Evolutionary conservation across 2,797 vertebrate species (phyloP).

Genomic region (Macrochelys suwanniensis): DNA sequence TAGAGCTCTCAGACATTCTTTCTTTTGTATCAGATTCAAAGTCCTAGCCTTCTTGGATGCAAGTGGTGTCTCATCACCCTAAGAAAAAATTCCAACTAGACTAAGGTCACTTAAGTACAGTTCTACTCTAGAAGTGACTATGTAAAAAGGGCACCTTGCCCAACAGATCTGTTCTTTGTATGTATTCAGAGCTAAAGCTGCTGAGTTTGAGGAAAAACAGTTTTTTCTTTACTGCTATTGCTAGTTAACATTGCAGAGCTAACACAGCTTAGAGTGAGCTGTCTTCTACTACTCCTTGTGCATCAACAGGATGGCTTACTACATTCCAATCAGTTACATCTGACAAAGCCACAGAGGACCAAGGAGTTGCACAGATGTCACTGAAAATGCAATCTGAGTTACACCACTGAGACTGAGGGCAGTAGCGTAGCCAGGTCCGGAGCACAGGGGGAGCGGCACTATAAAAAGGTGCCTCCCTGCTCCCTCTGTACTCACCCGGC

Average conservation of each 20-base stretch:
- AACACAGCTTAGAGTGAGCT: neutral
- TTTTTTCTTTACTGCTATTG: neutral
- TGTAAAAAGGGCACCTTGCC: neutral
- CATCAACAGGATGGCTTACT: neutral
- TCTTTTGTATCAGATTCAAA: neutral
- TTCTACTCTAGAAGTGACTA: neutral
- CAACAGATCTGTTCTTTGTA: neutral
- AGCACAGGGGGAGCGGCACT: too few species aligned
- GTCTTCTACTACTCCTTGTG: neutral
- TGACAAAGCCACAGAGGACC: neutral
- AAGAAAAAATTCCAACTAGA: neutral
- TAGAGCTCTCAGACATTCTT: neutral
- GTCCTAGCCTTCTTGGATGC: fast-evolving
- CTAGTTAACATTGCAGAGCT: neutral
- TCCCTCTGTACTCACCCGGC: too few species aligned
- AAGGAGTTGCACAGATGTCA: neutral
- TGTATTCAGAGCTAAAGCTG: neutral
- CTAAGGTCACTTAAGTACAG: neutral
- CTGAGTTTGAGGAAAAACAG: neutral
- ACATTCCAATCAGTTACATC: neutral
- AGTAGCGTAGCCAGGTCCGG: too few species aligned
- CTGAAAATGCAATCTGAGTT: neutral
- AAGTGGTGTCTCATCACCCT: neutral
- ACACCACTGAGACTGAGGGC: neutral
- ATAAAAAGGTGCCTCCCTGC: too few species aligned